Evolutionary conservation across 2,113 vertebrate species (phyloP).

Genomic region (Hoplias malabaricus): DNA sequence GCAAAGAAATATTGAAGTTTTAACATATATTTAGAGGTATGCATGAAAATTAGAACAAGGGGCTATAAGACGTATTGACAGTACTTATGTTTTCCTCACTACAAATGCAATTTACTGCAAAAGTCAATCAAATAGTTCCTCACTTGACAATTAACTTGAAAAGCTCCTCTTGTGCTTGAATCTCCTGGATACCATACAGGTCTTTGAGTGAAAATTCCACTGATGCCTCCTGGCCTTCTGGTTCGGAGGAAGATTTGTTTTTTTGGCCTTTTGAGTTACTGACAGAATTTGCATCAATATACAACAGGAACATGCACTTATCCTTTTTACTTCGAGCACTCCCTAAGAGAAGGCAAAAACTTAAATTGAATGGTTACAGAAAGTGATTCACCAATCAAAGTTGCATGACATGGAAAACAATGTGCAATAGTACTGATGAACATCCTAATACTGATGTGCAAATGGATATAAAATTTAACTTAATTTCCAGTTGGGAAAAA

Average conservation of each 20-base stretch:
- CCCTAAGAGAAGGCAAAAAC: constrained; percentile 67
- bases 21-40: not conserved
- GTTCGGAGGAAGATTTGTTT: constrained; percentile 71
- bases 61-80: not conserved
- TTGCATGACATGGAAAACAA: no score
- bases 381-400: no score
- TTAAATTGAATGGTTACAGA: no score
- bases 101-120: not conserved
- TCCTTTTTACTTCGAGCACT: constrained; percentile 86
- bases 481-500: no score
- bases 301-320: constrained; percentile 95
- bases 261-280: constrained; percentile 93
- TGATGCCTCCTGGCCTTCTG: constrained; percentile 66
- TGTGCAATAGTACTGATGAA: no score
- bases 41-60: not conserved
- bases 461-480: no score
- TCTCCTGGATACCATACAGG: constrained; percentile 94
- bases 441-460: no score
- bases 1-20: constrained; percentile 68
- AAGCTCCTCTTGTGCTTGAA: constrained; percentile 89
- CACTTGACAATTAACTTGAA: constrained; percentile 85
- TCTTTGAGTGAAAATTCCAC: constrained; percentile 96
- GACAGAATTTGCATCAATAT: constrained; percentile 91
- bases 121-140: constrained; percentile 37
- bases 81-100: not conserved